Evolutionary conservation across 2,888 invertebrate genomes (phyloP), one percentile per base, ranked within the genome.

Genomic region (Helobdella robusta): DNA sequence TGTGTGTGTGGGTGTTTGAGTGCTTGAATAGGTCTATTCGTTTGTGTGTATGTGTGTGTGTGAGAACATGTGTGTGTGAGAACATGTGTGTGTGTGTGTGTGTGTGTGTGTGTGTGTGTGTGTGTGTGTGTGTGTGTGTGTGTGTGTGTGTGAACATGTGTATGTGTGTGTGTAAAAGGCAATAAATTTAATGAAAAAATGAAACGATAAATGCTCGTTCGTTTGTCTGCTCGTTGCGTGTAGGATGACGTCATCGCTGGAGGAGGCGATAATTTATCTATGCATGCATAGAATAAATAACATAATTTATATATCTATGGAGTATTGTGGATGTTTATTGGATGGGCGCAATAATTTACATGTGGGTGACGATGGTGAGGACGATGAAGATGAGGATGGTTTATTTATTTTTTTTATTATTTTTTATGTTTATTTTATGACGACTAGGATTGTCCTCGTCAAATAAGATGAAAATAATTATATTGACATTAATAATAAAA

Each of bases 1-100:
- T 59, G 15, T 48, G 23, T 60, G 20, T 44, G 48, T 60, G 20
- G 59, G 48, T 60, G 25, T 63, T 30, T 63, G 25, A 52, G 52
- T 52, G 23, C 34, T 20, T 63, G 23, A 32, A 25, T 65, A 15
- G 25, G 20, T 65, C 11, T 59, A 28, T 46, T 28, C 60, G 35
- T 59, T 15, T 60, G 48, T 62, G 35, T 66, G 46, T 66, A 32
- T 62, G 35, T 66, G 30, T 62, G 52, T 66, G 20, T 60, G 48
- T 59, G 32, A 60, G 48, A 60, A n/a, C 60, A 34, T 60, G 32
- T 59, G 48, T 65, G 20, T 60, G 48, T 65, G 28, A 50, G 48
- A 48, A 35, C 60, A 35, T 60, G 20, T 60, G 50, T 60, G n/a
- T 65, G 35, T 60, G 32, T 65, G 50, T 59, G 28, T 56, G 30